Evolutionary conservation across 2,797 vertebrate species (phyloP), one percentile per base, ranked within the genome.

Genomic region (Periparus ater): DNA sequence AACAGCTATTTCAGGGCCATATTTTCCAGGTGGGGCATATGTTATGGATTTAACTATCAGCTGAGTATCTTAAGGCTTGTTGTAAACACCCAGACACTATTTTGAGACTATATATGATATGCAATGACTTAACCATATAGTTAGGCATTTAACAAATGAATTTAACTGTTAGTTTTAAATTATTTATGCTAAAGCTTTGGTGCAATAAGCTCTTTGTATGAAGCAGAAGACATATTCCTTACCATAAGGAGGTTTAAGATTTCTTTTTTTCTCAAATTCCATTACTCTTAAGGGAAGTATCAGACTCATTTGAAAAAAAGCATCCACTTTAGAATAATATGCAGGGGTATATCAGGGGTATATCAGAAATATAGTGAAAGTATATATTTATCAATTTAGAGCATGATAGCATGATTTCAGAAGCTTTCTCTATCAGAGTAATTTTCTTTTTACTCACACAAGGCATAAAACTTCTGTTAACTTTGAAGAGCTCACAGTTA

Each of bases 11-110:
- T 92, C 71, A 79, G 83, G 77, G 73, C 45, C 79, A 57, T 93
- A 71, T 91, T 95, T 92, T 95, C 92, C 94, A 94, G 89, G 88
- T 94, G 94, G 76, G 85, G 67, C 85, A 91, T 82, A 89, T 85
- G 92, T 95, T 95, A 95, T 22, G 21, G 48, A 95, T 94, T 94
- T 91, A 94, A 87, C 61, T 67, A 92, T 94, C 89, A 91, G 71
- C 50, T 79, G 71, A 86, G 45, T 82, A 86, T 73, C 88, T 93
- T 67, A 76, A 92, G 53, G 91, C 38, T 89, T 66, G 18, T 66
- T 76, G 27, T 44, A 86, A 91, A 57, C 74, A 94, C 67, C 38
- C 83, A 34, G 88, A 53, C n/a, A 76, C 40, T 91, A 92, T 81
- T 88, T 92, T 93, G 93, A 88, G 45, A 76, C 53, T 44, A 76